Evolutionary conservation across 2,797 vertebrate species (phyloP), one percentile per base, ranked within the genome.

Genomic region (Xerus rutilus): DNA sequence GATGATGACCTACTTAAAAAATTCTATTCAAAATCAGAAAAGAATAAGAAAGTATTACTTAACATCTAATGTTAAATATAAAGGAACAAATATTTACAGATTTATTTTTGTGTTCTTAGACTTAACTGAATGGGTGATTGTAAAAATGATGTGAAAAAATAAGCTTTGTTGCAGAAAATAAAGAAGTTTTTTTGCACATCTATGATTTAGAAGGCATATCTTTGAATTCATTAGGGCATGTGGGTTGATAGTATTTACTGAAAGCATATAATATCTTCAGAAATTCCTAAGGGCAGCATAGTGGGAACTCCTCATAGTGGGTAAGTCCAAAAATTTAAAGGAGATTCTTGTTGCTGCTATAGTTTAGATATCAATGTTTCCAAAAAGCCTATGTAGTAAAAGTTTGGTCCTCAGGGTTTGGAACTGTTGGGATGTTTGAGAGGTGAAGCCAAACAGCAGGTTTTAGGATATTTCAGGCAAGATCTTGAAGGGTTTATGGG

Each of bases 11-110:
- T 65, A 59, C 5, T 47, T 49, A 72, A 39, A 4, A 62, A 78
- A 84, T 20, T 45, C 23, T 78, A 78, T 39, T 62, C 23, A 54
- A 35, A 47, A 64, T 89, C 30, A 70, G 21, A 84, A 88, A 95
- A 70, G n/a, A 43, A 69, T 18, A 76, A 73, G 28, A 23, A 65
- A 69, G 5, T 47, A 69, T 49, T 62, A 28, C 57, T 78, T 62
- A 73, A 81, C 17, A 81, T n/a, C 67, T 35, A 70, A 43, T 76
- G 13, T 69, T 54, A 73, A 43, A 28, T 45, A 25, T 45, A 86
- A 79, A 47, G 35, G 15, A 82, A 67, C 39, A 81, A 32, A 84
- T 32, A 73, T 52, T 47, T 30, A 59, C 47, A 17, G 28, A 35
- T 62, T 30, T 69, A 82, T 59, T 82, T 76, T 35, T 45, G 0